phyloP scores from a whole-genome alignment of 2,888 invertebrate species.

The Drosophila mimica region DNA sequence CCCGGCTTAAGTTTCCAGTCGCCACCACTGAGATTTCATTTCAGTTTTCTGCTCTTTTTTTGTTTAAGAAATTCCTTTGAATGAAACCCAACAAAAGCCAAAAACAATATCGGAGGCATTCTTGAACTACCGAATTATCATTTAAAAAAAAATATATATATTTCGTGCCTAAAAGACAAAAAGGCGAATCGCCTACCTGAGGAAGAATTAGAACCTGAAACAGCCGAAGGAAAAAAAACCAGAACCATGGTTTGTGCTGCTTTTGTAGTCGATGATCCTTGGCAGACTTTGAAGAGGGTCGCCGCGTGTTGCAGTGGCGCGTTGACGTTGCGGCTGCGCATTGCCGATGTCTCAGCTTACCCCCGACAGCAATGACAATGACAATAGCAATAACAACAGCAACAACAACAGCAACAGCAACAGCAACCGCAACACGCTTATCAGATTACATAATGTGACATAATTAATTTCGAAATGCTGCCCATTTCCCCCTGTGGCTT shows the following conservation, averaged over 20 bases:
- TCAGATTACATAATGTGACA: constrained; percentile 85
- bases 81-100: constrained; percentile 63
- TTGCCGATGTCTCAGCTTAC: constrained; percentile 52
- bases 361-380: constrained; percentile 29
- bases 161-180: constrained; percentile 39
- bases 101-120: constrained; percentile 21
- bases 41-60: constrained; percentile 17
- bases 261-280: constrained; percentile 46
- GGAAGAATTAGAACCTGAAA: constrained; percentile 47
- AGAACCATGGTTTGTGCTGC: constrained; percentile 12
- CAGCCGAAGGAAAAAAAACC: background rate
- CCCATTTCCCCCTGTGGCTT: constrained; percentile 27
- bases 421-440: constrained; percentile 70
- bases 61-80: constrained; percentile 45
- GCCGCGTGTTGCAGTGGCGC: constrained; percentile 50
- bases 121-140: constrained; percentile 49
- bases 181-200: constrained; percentile 46
- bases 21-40: constrained; percentile 35
- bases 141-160: constrained; percentile 5
- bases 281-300: constrained; percentile 69
- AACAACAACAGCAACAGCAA: constrained; percentile 36
- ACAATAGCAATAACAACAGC: constrained; percentile 41
- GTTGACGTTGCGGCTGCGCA: constrained; percentile 69
- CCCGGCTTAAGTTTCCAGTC: constrained; percentile 41
- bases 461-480: constrained; percentile 83